Conservation (phyloP, 2,113 vertebrate genomes). For the Saiga tatarica region DNA sequence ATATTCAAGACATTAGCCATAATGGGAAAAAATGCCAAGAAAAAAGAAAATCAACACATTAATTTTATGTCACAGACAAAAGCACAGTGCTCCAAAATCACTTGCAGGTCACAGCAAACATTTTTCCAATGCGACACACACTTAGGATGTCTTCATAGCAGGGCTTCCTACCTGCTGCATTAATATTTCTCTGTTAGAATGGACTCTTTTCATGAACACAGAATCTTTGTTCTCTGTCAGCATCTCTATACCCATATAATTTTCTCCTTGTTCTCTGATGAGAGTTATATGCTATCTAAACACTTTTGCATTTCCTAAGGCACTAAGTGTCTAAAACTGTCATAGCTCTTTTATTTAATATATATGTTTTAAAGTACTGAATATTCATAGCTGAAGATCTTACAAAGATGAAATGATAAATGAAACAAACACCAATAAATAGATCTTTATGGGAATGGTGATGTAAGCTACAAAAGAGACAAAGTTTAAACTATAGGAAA, state of each 20-base stretch:
- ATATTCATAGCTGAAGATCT: not conserved
- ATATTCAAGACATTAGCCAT: not conserved
- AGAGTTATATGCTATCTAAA: not conserved
- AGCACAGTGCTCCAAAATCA: not conserved
- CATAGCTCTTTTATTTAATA: not conserved
- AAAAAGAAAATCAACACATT: not conserved
- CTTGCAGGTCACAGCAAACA: not conserved
- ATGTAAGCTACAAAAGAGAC: not conserved
- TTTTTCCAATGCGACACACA: not conserved
- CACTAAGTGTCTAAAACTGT: not conserved
- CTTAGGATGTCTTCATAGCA: not conserved
- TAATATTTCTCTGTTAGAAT: not conserved
- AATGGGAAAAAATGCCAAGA: not conserved
- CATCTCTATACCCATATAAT: not conserved
- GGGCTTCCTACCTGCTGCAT: not conserved
- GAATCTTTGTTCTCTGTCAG: not conserved
- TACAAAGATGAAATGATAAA: not conserved
- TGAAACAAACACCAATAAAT: not conserved
- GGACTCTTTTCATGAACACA: accelerated
- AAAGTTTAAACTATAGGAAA: not conserved
- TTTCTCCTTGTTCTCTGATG: not conserved
- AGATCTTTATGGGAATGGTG: not conserved
- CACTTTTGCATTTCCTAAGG: not conserved
- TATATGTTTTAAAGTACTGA: not conserved
- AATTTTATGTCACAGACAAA: not conserved